Percentiles rank a stretch among this genome's conserved stretches.
These are phyloP conservation scores for Cryptocheilus praepositus DNA, from an alignment of 2,888 invertebrate species.

Conservation along the genomic window DNA sequence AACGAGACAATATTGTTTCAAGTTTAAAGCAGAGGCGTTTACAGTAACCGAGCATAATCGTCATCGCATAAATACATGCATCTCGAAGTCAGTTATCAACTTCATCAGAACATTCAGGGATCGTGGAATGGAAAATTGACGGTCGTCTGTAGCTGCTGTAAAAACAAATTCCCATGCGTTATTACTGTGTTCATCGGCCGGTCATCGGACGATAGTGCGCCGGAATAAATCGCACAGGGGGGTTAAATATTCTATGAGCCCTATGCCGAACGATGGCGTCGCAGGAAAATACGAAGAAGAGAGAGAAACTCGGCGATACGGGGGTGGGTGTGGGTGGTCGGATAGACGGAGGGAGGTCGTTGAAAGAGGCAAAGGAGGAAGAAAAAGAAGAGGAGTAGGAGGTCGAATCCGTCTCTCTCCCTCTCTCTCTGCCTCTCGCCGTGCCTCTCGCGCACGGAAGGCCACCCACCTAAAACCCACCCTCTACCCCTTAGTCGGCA, in stretches of 20 bases:
- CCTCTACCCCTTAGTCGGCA: slow-evolving; percentile 61
- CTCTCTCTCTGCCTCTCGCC: slow-evolving; percentile 28
- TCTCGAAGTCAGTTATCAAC: too few relatives aligned
- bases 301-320: slow-evolving; percentile 15
- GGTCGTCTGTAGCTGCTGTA: too few relatives aligned
- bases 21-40: too few relatives aligned
- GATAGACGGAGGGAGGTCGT: slow-evolving; percentile 28
- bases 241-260: slow-evolving; percentile 3
- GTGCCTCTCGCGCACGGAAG: slow-evolving; percentile 27
- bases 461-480: slow-evolving; percentile 40
- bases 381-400: slow-evolving; percentile 34
- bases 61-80: too few relatives aligned
- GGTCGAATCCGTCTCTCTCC: slow-evolving; percentile 29
- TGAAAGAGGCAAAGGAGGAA: slow-evolving; percentile 35
- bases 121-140: too few relatives aligned
- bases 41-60: too few relatives aligned
- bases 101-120: too few relatives aligned
- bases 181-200: too few relatives aligned
- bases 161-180: too few relatives aligned
- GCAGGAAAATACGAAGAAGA: slow-evolving; percentile 18
- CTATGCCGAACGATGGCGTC: slow-evolving; percentile 30
- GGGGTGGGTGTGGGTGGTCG: slow-evolving; percentile 32
- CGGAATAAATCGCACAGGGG: slow-evolving; percentile 10
- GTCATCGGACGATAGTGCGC: slow-evolving; percentile 4
- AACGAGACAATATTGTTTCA: too few relatives aligned